These are phyloP conservation scores for Deilephila elpenor DNA, from an alignment of 2,888 invertebrate species.

Conservation along the genomic window DNA sequence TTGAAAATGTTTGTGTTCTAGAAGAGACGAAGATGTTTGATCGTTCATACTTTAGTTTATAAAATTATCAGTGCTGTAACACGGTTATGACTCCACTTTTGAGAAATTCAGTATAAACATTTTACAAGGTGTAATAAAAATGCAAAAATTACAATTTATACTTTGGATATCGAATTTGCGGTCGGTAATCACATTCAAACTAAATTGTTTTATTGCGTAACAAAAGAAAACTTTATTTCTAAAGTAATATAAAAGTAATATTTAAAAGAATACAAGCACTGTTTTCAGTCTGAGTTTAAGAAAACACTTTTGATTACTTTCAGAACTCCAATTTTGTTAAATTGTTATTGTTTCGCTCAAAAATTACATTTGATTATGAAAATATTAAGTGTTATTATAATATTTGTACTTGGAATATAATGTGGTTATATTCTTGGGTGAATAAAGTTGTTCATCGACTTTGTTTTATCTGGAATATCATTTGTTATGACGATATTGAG, in stretches of 20 bases:
- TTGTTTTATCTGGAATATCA: too few relatives aligned
- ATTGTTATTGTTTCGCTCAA: conserved; percentile 19
- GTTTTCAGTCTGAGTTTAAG: conserved; percentile 6
- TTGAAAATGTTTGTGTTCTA: too few relatives aligned
- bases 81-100: background rate
- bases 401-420: background rate
- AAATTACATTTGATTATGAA: background rate
- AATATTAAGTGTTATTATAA: background rate
- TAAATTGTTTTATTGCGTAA: conserved; percentile 17
- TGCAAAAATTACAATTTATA: background rate
- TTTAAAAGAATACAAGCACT: conserved; percentile 9
- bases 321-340: background rate
- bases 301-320: conserved; percentile 21
- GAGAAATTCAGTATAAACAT: background rate
- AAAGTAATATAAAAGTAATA: conserved; percentile 22
- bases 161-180: background rate
- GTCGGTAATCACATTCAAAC: conserved; percentile 7
- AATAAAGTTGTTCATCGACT: too few relatives aligned
- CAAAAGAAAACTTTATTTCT: conserved; percentile 14
- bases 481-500: too few relatives aligned
- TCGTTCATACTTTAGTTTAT: too few relatives aligned
- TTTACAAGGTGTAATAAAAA: background rate
- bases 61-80: too few relatives aligned
- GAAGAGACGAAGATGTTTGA: too few relatives aligned
- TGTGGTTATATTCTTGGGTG: too few relatives aligned